These are phyloP conservation scores for Pachypsylla venusta DNA, from an alignment of 1,140 invertebrate species.

Conservation along the genomic window DNA sequence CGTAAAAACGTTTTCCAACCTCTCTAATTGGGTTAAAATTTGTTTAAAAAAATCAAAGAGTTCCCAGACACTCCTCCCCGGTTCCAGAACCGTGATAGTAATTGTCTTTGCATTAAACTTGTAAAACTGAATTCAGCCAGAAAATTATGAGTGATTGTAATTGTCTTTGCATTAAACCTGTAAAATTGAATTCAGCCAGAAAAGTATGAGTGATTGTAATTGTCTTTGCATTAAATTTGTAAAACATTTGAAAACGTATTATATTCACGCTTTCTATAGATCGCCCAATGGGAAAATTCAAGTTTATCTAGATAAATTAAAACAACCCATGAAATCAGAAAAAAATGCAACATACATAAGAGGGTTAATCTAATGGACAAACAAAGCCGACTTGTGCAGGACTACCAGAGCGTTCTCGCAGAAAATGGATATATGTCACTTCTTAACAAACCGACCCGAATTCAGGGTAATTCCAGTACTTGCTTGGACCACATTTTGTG, in stretches of 20 bases:
- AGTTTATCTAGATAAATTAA: background rate
- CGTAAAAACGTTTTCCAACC: too few species aligned
- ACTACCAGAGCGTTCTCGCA: background rate
- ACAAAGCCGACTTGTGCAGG: background rate
- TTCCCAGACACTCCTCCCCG: too few species aligned
- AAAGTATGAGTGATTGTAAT: background rate
- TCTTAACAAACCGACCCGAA: background rate
- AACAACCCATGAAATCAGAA: background rate
- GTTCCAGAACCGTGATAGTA: too few species aligned
- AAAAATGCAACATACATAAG: background rate
- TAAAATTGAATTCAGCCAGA: too few species aligned
- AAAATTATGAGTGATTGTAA: too few species aligned
- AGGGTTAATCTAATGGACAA: background rate
- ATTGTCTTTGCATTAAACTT: too few species aligned
- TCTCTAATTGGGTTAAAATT: too few species aligned
- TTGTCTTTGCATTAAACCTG: too few species aligned
- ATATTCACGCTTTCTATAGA: background rate
- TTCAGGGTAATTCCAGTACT: background rate
- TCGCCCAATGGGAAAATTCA: background rate
- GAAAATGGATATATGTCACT: background rate
- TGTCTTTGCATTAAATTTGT: background rate
- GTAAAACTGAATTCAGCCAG: too few species aligned
- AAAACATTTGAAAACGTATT: background rate
- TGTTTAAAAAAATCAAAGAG: too few species aligned
- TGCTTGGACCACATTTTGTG: background rate